These are phyloP conservation scores for Yponomeuta malinellus DNA, from an alignment of 2,888 invertebrate species.

Conservation along the genomic window DNA sequence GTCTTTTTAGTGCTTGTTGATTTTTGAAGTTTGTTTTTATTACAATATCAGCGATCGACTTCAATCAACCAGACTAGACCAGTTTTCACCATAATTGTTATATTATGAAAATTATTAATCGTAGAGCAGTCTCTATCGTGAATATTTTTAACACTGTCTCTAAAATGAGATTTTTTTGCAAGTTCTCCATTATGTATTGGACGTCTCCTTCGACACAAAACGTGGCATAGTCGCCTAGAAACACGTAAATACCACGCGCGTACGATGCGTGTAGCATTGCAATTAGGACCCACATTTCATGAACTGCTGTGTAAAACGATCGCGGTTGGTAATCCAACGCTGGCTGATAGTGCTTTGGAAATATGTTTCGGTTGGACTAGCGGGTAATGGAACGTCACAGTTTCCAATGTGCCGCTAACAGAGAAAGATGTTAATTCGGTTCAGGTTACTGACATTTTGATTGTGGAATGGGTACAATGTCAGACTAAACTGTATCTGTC, in stretches of 20 bases:
- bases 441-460: background rate
- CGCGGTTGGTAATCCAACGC: slow-evolving; percentile 1
- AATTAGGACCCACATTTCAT: slow-evolving; percentile 25
- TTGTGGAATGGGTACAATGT: background rate
- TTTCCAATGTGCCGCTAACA: slow-evolving; percentile 8
- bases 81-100: too few relatives aligned
- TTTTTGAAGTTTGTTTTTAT: too few relatives aligned
- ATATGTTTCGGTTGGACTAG: background rate
- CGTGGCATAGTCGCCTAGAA: slow-evolving; percentile 8
- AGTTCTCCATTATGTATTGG: background rate
- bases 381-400: slow-evolving; percentile 4
- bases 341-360: background rate
- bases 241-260: slow-evolving; percentile 26
- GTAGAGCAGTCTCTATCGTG: too few relatives aligned
- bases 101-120: too few relatives aligned
- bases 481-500: background rate
- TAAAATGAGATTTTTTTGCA: too few relatives aligned
- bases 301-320: slow-evolving; percentile 15
- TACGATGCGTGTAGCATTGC: slow-evolving; percentile 27
- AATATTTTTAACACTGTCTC: too few relatives aligned
- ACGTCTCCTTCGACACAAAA: background rate
- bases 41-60: too few relatives aligned
- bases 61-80: too few relatives aligned
- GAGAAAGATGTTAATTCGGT: background rate
- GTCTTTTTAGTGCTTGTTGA: too few relatives aligned